Percentiles rank a stretch among this genome's conserved stretches.
Evolutionary conservation across 1,140 invertebrate species (phyloP).

Genomic region (Batillaria attramentaria): DNA sequence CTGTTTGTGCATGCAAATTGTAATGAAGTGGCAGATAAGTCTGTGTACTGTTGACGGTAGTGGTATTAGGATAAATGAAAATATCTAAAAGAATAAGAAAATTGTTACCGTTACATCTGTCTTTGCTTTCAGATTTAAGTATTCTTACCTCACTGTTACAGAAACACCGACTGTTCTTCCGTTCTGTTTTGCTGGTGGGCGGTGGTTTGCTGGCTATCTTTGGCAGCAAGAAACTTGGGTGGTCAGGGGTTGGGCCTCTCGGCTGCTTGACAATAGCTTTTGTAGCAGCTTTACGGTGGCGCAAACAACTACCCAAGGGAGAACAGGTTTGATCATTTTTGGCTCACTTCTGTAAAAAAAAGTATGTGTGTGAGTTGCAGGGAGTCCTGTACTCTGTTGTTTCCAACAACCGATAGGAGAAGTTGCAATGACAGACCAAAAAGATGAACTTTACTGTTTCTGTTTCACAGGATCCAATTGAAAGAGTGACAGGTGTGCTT

Average conservation of each 20-base stretch:
- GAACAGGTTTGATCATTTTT: no score
- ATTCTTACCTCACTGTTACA: conserved; percentile 43
- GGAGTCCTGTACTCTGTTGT: not conserved
- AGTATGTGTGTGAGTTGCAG: not conserved
- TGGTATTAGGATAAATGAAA: not conserved
- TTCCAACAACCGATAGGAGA: not conserved
- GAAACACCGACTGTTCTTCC: conserved; percentile 62
- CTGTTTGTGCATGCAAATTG: not conserved
- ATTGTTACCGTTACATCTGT: no score
- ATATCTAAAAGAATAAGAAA: no score
- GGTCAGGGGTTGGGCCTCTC: conserved; percentile 87
- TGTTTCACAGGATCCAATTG: not conserved
- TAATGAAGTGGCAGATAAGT: not conserved
- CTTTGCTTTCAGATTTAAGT: not conserved
- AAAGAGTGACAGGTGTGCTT: conserved; percentile 89
- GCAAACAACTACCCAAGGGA: no score
- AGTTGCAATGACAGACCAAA: not conserved
- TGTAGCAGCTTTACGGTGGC: conserved; percentile 77
- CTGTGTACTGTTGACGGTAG: not conserved
- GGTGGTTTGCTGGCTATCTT: conserved; percentile 85
- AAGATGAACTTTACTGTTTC: not conserved
- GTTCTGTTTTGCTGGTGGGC: conserved; percentile 79
- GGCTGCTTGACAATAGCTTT: conserved; percentile 88
- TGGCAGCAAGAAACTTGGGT: conserved; percentile 84
- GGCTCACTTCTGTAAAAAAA: not conserved